Evolutionary conservation across 2,888 invertebrate species (phyloP), one percentile per base, ranked within the genome.

Genomic region (Tinea semifulvella): DNA sequence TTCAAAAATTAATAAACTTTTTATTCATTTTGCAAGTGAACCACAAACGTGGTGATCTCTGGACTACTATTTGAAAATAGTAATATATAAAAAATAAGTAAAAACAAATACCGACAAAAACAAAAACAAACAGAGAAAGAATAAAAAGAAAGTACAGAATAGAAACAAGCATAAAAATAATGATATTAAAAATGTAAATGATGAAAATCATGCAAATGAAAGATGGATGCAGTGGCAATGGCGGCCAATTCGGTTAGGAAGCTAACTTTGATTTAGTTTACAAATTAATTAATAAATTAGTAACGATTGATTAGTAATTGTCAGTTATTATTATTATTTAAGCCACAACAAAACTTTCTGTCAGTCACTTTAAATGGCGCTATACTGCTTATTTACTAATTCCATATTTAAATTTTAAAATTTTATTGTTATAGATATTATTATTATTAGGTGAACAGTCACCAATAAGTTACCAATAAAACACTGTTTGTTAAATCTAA

Each of bases 301-400:
- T 31, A 31, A 22, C 46, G 67, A 65, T 69, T 64, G n/a, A n/a
- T n/a, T n/a, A n/a, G n/a, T n/a, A n/a, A n/a, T n/a, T 68, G 56
- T 63, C 60, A 56, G 53, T 65, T 68, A 65, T 69, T 63, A 67
- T 56, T 63, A 59, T 55, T 54, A 65, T 73, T 74, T 71, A 77
- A 76, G 75, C 79, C 79, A 80, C 79, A 80, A 80, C 79, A 80
- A 80, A 68, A 77, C 79, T 79, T 77, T 65, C 8, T 36, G 16
- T 4, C 52, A 50, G 39, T 51, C 57, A 56, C 59, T 50, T 54
- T 42, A 51, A 52, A 59, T 68, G 62, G 58, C 65, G 62, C 56
- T 62, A 63, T 65, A 68, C 68, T 63, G 57, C 56, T 52, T n/a
- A n/a, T n/a, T n/a, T n/a, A n/a, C n/a, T n/a, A n/a, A n/a, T n/a